Evolutionary conservation across 1,140 invertebrate species (phyloP), one percentile per base, ranked within the genome.

Genomic region (Dreissena polymorpha): DNA sequence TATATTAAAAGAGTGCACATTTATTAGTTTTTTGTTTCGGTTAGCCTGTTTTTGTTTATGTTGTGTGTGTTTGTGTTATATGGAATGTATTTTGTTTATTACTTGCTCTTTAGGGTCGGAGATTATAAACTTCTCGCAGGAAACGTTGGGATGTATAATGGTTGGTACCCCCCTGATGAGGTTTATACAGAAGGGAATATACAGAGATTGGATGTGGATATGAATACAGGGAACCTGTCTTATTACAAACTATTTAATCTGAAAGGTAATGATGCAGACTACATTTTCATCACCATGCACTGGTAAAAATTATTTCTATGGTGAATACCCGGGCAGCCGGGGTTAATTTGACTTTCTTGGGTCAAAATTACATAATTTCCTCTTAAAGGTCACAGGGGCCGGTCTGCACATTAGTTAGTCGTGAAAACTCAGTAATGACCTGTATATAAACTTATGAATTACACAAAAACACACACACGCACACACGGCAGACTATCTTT

Each of bases 41-140:
- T 60, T 60, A 6, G 3, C 16, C 57, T 60, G 3, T 60, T 6
- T 5, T 60, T 23, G 2, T 2, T 5, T 2, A 39, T 5, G 2
- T 2, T 39, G 39, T 8, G 8, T 39, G 39, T 39, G 39, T 39
- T 5, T 39, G 8, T 39, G 39, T 39, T 5, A 5, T 5, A 55
- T 39, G 53, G 7, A 63, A 63, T 2, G 23, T 23, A n/a, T n/a
- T 18, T 63, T n/a, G 18, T 63, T n/a, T 23, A 23, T 63, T 14
- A 7, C 49, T 10, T 49, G 5, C 1, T 21, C 60, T 63, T 39
- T 63, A 86, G 85, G 53, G 55, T 85, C 3, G 85, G 82, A 18
- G 70, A 88, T 25, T 88, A 84, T 25, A 88, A 86, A 55, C 39
- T 89, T 16, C 80, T 86, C n/a, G 64, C 72, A 27, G 88, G 86